Base-by-base conservation (phyloP, 2,797 vertebrate genomes). In the Lepus oiostolus region DNA sequence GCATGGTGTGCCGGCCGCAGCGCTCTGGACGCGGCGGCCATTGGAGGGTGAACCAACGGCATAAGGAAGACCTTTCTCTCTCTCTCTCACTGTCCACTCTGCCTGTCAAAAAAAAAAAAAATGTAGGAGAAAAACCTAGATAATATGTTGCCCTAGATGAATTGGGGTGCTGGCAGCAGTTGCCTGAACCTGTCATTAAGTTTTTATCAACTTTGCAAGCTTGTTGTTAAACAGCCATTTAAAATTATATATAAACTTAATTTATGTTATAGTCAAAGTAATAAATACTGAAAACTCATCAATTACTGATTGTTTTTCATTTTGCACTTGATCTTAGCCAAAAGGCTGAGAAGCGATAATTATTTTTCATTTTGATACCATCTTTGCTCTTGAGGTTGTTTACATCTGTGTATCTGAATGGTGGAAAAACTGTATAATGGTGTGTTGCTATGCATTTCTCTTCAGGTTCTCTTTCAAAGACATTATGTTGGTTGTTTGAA, bases 181-280 rank as follows among this genome's bases (percentile, higher is more conserved):
- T 85, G 7, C 21, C 74, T 80, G 67, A 63, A 12, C 22, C 35
- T 35, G 38, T 71, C n/a, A 22, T 58, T 58, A 76, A 19, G 83
- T 63, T 77, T 81, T 71, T 52, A 83, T 68, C 6, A 47, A 71
- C 35, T 68, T 68, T 74, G 28, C 24, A 80, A 74, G 30, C 54
- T 85, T 32, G 28, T 90, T 85, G 32, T 75, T 42, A 79, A 95
- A 54, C 30, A 58, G 14, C n/a, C 63, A 65, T 71, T 91, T 71
- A 42, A 47, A 83, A 77, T 67, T 79, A 71, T 32, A 28, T 17
- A 32, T 87, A 83, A 70, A 32, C 21, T 19, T 67, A 75, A 82
- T 26, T 62, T 89, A 62, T 38, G 50, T 75, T 82, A 63, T 63
- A 94, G 65, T 62, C 42, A 77, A 91, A 88, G 26, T 52, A 87